Percentiles rank a stretch among this genome's conserved stretches.
These are phyloP conservation scores for Macaria notata DNA, from an alignment of 2,888 invertebrate species.

Conservation along the genomic window DNA sequence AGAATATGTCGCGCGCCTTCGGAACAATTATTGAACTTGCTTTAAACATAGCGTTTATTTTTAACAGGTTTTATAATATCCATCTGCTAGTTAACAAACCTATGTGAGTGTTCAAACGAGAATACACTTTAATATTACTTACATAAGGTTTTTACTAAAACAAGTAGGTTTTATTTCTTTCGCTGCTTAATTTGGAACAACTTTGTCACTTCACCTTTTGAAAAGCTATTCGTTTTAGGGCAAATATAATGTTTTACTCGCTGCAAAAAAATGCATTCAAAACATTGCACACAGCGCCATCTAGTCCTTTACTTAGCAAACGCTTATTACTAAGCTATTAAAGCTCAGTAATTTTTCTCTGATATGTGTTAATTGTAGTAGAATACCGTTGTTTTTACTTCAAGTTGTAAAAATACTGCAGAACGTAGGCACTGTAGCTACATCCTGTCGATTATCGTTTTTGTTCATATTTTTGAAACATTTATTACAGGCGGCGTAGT, in stretches of 20 bases:
- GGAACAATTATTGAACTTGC: slow-evolving; percentile 67
- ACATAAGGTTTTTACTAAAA: not conserved
- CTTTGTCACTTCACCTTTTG: slow-evolving; percentile 49
- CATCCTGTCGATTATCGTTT: no score
- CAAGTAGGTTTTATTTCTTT: slow-evolving; percentile 34
- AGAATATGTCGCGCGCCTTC: slow-evolving; percentile 59
- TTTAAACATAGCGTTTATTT: slow-evolving; percentile 62
- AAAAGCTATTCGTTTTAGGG: slow-evolving; percentile 31
- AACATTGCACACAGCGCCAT: no score
- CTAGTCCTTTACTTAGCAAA: no score
- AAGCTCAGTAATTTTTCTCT: no score
- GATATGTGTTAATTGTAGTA: no score
- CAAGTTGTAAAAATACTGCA: no score
- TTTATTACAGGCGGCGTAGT: no score
- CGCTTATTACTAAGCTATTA: not conserved
- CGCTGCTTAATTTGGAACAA: slow-evolving; percentile 57
- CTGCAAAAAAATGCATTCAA: not conserved
- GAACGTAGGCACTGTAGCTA: no score
- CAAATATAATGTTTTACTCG: slow-evolving; percentile 13
- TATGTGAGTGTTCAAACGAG: slow-evolving; percentile 18
- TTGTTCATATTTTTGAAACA: no score
- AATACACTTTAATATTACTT: not conserved
- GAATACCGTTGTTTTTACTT: no score
- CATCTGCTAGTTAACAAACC: slow-evolving; percentile 51
- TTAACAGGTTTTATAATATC: slow-evolving; percentile 59